Percentiles rank a stretch among this genome's conserved stretches.
phyloP scores from a whole-genome alignment of 64 coral and sea anemone species.

The Platygyra sinensis region DNA sequence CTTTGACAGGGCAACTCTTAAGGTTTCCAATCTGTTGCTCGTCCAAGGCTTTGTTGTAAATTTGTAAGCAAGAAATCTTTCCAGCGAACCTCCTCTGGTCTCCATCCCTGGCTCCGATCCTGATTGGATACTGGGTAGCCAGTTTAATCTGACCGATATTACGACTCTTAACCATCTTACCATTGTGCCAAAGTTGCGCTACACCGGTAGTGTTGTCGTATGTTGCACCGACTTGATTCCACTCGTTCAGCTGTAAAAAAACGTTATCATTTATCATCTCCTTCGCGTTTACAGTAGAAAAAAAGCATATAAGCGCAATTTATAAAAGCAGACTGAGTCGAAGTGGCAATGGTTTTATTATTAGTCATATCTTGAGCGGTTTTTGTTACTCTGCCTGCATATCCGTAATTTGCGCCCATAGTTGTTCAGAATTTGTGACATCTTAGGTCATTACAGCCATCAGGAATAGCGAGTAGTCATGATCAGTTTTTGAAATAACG shows the following conservation, averaged over 20 bases:
- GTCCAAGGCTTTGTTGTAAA: slow-evolving; percentile 88
- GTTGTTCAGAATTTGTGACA: too few relatives aligned
- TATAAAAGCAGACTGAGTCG: too few relatives aligned
- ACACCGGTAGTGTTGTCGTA: slow-evolving; percentile 98
- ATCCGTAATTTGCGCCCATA: too few relatives aligned
- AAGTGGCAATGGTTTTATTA: too few relatives aligned
- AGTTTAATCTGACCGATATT: slow-evolving; percentile 87
- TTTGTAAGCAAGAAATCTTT: slow-evolving; percentile 95
- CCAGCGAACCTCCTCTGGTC: slow-evolving; percentile 84
- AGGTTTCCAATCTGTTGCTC: slow-evolving; percentile 93
- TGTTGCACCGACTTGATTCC: slow-evolving; percentile 96
- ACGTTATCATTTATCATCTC: too few relatives aligned
- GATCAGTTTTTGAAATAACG: too few relatives aligned
- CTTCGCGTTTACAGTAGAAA: too few relatives aligned
- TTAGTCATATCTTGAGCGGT: too few relatives aligned
- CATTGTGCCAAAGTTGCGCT: slow-evolving; percentile 95
- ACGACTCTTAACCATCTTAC: slow-evolving; percentile 98
- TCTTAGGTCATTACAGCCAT: too few relatives aligned
- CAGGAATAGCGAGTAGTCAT: too few relatives aligned
- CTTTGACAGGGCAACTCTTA: slow-evolving; percentile 86
- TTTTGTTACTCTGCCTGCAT: too few relatives aligned
- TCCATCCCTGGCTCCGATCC: slow-evolving; percentile 76
- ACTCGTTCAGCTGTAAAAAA: slow-evolving; percentile 72
- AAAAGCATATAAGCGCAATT: too few relatives aligned
- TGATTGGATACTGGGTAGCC: slow-evolving; percentile 91